Base-by-base conservation (phyloP, 2,113 vertebrate genomes). In the Misgurnus mizolepis region DNA sequence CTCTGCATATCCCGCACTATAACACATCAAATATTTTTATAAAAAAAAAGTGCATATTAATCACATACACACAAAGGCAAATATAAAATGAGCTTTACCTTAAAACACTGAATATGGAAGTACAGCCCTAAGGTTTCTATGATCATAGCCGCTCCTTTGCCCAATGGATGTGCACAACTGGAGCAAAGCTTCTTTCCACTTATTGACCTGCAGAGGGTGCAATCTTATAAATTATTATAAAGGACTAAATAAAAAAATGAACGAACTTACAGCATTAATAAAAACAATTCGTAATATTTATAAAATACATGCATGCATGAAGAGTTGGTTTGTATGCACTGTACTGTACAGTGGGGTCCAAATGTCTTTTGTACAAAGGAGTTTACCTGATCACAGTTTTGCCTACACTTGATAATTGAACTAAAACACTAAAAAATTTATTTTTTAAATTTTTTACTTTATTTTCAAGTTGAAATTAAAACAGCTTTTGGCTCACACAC, bases 71-170 rank as follows among this genome's bases (percentile, higher is more conserved):
- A 58, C 2, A 15, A 3, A 60, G 0, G 4, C 41, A 15, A 43
- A 69, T 5, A 56, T 2, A 12, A n/a, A 34, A 39, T 5, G 6
- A 41, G 15, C 2, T 7, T 9, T 91, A 99, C 97, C 95, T 95
- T 95, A 83, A 99, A 99, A 93, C 98, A 99, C 87, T 96, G 94
- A 80, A 98, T 93, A 88, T 99, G 97, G 89, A 98, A 99, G 88
- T 94, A 99, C 72, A 99, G 95, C 45, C 93, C 92, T 0, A 99
- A 94, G 0, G 95, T 97, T 85, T 99, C 95, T 4, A 99, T 99
- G 83, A 97, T 98, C 97, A 99, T 99, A 9, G 98, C 97, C 3
- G 98, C 96, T 83, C 97, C 98, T 94, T 97, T 98, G 12, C 95
- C 97, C 83, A 99, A 87, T 6, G 95, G 95, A 8, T 94, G 92